Percentiles rank a stretch among this genome's conserved stretches.
phyloP scores from a whole-genome alignment of 2,113 vertebrate species.

The Austrofundulus limnaeus region DNA sequence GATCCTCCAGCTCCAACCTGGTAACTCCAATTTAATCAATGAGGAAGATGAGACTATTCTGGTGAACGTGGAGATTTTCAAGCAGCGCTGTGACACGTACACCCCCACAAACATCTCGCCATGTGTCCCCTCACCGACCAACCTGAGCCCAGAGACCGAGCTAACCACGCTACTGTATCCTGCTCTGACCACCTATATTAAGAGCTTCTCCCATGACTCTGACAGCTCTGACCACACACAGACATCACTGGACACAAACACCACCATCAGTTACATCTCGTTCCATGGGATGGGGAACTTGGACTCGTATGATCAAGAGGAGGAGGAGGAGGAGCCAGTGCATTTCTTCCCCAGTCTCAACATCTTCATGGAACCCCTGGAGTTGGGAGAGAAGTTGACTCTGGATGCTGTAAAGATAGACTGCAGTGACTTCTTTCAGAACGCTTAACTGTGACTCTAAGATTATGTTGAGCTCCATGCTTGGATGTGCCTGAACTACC shows the following conservation, averaged over 20 bases:
- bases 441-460: constrained; percentile 5
- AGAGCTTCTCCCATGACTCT: constrained; percentile 77
- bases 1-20: constrained; percentile 45
- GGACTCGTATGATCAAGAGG: constrained; percentile 41
- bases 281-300: constrained; percentile 37
- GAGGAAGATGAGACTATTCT: constrained; percentile 65
- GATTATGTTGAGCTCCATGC: background rate
- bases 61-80: constrained; percentile 66
- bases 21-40: constrained; percentile 39
- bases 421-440: constrained; percentile 68
- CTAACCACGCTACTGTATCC: constrained; percentile 14
- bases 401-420: constrained; percentile 77
- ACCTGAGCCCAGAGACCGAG: background rate
- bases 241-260: constrained; percentile 63
- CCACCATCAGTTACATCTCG: constrained; percentile 71
- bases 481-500: constrained; percentile 46
- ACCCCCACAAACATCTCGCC: background rate
- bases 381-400: constrained; percentile 69
- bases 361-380: constrained; percentile 38
- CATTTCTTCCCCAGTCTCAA: constrained; percentile 63
- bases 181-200: constrained; percentile 68
- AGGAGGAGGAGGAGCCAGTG: constrained; percentile 33
- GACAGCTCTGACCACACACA: constrained; percentile 67
- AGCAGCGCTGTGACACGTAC: constrained; percentile 8
- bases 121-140: background rate